Base-by-base conservation (phyloP, 2,113 vertebrate genomes). In the Seriola rivoliana region DNA sequence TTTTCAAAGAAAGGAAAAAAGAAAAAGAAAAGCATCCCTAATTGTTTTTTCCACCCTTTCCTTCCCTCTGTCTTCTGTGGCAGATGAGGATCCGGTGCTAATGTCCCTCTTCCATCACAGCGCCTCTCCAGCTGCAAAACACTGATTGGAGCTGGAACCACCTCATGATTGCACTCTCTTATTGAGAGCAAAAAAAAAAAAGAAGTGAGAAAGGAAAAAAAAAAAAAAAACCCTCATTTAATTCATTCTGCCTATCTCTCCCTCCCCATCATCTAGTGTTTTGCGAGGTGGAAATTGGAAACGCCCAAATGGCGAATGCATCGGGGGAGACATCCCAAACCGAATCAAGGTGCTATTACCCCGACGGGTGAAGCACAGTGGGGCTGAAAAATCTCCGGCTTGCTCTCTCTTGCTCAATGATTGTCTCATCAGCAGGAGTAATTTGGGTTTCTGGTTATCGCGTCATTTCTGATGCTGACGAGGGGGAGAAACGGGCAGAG, bases 361-460 rank as follows among this genome's bases (percentile, higher is more conserved):
- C 74, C 67, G 34, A 71, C 0, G 77, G 91, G 75, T 66, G 87
- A 87, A 83, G 74, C 85, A 79, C 75, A 67, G 85, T 9, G 64
- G 84, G 85, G 79, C 84, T 92, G 90, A 91, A 85, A 89, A 89
- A 92, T 91, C 75, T 88, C 65, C 40, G 19, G 55, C 89, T 76
- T 46, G 29, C 87, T 92, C 87, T 62, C 84, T 64, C 81, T 72
- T 73, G 62, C 88, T 91, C 88, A 88, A 88, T 93, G 90, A 94
- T 93, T 91, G 93, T 92, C 92, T 94, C 93, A 93, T 94, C 93
- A 94, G 86, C 71, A 36, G 85, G 86, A 93, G 92, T 93, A 89
- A 94, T 94, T 94, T 93, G 87, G 89, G 86, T 89, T 93, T 77
- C 85, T 88, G 89, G 93, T 94, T 93, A 93, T 94, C 93, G 64